Conservation (phyloP, 2,113 vertebrate genomes). For the Plecturocebus donacophilus region DNA sequence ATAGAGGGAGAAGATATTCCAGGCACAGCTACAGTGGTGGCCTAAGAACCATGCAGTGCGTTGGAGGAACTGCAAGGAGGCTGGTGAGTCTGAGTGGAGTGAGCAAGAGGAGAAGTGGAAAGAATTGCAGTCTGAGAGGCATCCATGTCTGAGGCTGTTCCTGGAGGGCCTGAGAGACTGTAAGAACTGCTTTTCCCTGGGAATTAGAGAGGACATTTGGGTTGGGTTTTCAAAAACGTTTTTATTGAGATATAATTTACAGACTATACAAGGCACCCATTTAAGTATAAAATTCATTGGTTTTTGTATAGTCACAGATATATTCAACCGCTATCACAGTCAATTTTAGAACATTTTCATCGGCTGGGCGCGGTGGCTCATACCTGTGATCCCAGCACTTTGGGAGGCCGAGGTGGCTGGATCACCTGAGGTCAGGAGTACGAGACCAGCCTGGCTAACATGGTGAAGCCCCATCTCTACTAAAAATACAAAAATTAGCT, state of each 20-base stretch:
- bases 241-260: not conserved
- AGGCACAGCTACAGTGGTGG: not conserved
- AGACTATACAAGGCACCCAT: not conserved
- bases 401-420: too few relatives aligned
- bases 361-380: too few relatives aligned
- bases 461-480: too few relatives aligned
- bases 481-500: too few relatives aligned
- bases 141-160: not conserved
- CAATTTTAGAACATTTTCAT: constrained; percentile 29
- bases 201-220: not conserved
- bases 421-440: too few relatives aligned
- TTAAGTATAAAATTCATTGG: not conserved
- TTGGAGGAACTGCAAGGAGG: not conserved
- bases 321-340: not conserved
- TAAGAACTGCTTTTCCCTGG: not conserved
- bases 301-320: not conserved
- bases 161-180: not conserved
- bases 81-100: not conserved
- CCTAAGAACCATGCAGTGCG: not conserved
- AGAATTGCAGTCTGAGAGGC: not conserved
- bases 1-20: not conserved
- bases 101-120: not conserved
- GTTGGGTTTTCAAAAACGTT: not conserved
- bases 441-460: too few relatives aligned
- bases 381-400: too few relatives aligned